Base-by-base conservation (phyloP, 2,888 invertebrate species). In the Theristus sp. region DNA sequence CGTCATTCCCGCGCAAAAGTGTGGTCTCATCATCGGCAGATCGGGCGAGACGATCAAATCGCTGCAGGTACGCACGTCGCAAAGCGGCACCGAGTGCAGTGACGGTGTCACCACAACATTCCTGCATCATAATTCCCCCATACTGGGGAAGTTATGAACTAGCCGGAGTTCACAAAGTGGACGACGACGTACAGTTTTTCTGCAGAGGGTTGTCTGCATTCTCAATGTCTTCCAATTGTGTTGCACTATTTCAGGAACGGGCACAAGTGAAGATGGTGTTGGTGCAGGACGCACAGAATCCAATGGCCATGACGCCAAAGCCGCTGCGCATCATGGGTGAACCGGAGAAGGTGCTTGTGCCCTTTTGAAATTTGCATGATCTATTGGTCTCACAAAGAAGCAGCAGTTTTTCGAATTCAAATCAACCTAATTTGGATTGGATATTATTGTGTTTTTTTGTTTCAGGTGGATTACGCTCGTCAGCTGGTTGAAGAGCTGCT, bases 181-280 rank as follows among this genome's bases (percentile, higher is more conserved):
- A n/a, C n/a, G n/a, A n/a, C n/a, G n/a, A n/a, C n/a, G n/a, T n/a
- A n/a, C n/a, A n/a, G n/a, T n/a, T n/a, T n/a, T n/a, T n/a, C n/a
- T n/a, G n/a, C n/a, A n/a, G n/a, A n/a, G n/a, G n/a, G n/a, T n/a
- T n/a, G n/a, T n/a, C n/a, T n/a, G n/a, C n/a, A n/a, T n/a, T n/a
- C n/a, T n/a, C n/a, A n/a, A n/a, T n/a, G n/a, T n/a, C n/a, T n/a
- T n/a, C n/a, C n/a, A n/a, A n/a, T n/a, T n/a, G n/a, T n/a, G n/a
- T n/a, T n/a, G n/a, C n/a, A n/a, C 13, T 3, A 2, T 78, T 89
- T 49, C 87, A 91, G 76, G 91, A 93, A 70, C 87, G 88, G 73
- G 88, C 91, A 55, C 91, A 91, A 31, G 96, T 96, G 0, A 94
- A 96, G 77, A 98, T 99, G 94, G 89, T 96, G n/a, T 88, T 98